Base-by-base conservation (phyloP, 2,888 invertebrate genomes). In the Phortica okadai region DNA sequence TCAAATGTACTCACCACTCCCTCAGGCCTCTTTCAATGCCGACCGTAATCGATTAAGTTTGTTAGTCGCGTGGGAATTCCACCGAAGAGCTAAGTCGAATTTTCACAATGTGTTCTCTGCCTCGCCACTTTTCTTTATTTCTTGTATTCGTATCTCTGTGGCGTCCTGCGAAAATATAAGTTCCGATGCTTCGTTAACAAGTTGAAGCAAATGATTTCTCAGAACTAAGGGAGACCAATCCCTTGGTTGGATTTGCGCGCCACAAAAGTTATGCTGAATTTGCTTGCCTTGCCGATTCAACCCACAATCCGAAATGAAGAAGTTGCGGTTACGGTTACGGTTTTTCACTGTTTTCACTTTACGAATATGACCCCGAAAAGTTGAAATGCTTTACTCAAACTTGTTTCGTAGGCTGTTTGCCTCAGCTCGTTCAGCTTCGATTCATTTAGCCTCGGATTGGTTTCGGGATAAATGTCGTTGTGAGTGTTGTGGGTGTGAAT, bases 291-390 rank as follows among this genome's bases (percentile, higher is more conserved):
- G 25, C 10, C 50, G 45, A 73, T 81, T 74, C 83, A 81, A 79
- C 84, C 86, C 84, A 82, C 84, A 86, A 80, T 69, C 78, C 80
- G 82, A 82, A 88, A 88, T 86, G 85, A 88, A 87, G 88, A 86
- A 88, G 88, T 85, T 88, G 87, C 84, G 88, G 88, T 88, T 87
- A 82, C 79, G 88, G 87, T 88, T 88, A 88, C 87, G 88, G 87
- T 87, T 84, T 88, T 88, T 88, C 85, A 84, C 88, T 88, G 87
- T 88, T 88, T 79, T 82, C 80, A 42, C 64, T 76, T 69, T 73
- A 75, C 56, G 56, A 67, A 44, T 21, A 75, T 62, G 62, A 62
- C 78, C 64, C 74, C 77, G 67, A 62, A 62, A 62, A 50, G 77
- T 77, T 76, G 76, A 62, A 76, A 66, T 75, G 45, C 54, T 21